Evolutionary conservation across 1,140 invertebrate species (phyloP).

Genomic region (Yoshiicerus persimilis): DNA sequence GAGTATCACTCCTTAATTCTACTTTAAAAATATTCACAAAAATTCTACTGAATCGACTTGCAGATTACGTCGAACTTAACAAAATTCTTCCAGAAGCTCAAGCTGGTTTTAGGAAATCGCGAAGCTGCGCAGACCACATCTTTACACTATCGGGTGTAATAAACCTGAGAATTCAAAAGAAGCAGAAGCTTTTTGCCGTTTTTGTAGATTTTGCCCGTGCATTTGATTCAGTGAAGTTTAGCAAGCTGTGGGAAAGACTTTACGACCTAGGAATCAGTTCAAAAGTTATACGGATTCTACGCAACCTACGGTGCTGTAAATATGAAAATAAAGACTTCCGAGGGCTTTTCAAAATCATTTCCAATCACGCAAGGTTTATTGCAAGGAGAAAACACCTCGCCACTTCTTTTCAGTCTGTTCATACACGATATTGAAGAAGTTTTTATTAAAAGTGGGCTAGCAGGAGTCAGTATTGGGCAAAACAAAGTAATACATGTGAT

Average conservation of each 20-base stretch:
- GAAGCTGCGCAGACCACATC: conserved; percentile 48
- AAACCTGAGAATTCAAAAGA: conserved; percentile 34
- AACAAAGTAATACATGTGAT: background rate
- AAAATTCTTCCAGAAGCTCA: conserved; percentile 48
- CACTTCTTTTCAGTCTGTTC: background rate
- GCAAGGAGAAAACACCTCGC: background rate
- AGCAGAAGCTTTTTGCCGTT: conserved; percentile 32
- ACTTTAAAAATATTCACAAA: conserved; percentile 47
- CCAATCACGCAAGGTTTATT: background rate
- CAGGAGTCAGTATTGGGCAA: background rate
- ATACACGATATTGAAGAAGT: background rate
- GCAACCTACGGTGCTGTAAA: conserved; percentile 40
- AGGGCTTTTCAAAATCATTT: background rate
- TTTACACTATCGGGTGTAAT: conserved; percentile 46
- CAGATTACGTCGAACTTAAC: conserved; percentile 11
- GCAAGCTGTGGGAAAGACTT: conserved; percentile 47
- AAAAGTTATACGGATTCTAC: conserved; percentile 48
- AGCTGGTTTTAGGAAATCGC: conserved; percentile 48
- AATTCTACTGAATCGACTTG: conserved; percentile 44
- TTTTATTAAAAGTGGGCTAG: background rate
- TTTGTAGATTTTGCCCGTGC: conserved; percentile 50
- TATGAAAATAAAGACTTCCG: background rate
- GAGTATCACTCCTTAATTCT: conserved; percentile 47
- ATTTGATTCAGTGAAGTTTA: conserved; percentile 47
- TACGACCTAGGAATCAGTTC: conserved; percentile 39